Percentiles rank a stretch among this genome's conserved stretches.
Evolutionary conservation across 2,113 vertebrate genomes (phyloP).

Genomic region (Entomyzon cyanotis): DNA sequence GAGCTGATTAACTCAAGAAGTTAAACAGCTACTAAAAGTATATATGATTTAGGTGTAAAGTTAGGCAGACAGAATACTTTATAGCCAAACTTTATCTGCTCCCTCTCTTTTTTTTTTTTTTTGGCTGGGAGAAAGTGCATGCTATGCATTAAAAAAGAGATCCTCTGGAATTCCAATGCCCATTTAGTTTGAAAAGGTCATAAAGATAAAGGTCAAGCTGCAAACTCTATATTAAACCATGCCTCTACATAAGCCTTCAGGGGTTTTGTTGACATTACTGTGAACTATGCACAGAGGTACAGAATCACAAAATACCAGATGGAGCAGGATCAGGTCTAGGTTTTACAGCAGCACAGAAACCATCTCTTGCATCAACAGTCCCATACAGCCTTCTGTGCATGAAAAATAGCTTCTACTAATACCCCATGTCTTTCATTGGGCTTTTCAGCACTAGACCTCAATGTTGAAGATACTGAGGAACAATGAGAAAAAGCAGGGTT

Average conservation of each 20-base stretch:
- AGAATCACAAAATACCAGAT: slow-evolving; percentile 11
- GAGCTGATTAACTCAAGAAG: neutral
- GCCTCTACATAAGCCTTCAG: slow-evolving; percentile 24
- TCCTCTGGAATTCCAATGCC: slow-evolving; percentile 26
- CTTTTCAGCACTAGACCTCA: neutral
- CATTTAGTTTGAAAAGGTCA: slow-evolving; percentile 57
- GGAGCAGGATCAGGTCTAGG: neutral
- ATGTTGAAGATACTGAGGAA: neutral
- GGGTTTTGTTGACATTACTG: slow-evolving; percentile 42
- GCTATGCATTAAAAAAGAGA: slow-evolving; percentile 3
- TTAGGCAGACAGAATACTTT: neutral
- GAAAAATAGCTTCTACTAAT: neutral
- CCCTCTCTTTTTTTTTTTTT: neutral
- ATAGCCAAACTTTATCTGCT: neutral
- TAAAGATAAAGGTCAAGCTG: slow-evolving; percentile 52
- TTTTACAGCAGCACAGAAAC: neutral
- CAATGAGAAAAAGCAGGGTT: neutral
- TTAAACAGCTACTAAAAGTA: neutral
- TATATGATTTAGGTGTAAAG: neutral
- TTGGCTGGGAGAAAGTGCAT: neutral
- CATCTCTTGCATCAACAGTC: neutral
- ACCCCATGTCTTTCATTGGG: neutral
- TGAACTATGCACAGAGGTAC: neutral
- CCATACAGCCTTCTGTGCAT: neutral
- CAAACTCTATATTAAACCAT: slow-evolving; percentile 45